Percentiles rank a stretch among this genome's conserved stretches.
phyloP scores from a whole-genome alignment of 2,797 vertebrate genomes.

The Premnoplex brunnescens region DNA sequence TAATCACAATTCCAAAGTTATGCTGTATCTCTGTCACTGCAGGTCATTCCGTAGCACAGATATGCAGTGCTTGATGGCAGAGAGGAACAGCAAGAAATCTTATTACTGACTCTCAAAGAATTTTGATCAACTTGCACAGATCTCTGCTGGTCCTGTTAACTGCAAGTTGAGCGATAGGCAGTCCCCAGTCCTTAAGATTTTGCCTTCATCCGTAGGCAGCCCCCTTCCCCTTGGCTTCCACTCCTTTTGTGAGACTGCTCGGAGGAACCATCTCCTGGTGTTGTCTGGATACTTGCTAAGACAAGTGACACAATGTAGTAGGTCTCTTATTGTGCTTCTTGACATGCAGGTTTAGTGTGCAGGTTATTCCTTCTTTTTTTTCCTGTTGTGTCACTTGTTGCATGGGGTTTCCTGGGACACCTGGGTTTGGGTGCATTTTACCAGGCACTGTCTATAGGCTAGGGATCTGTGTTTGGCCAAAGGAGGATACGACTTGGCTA shows the following conservation, averaged over 20 bases:
- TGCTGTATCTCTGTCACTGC: not conserved
- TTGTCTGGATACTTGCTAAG: not conserved
- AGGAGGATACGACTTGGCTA: not conserved
- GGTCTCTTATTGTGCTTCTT: not conserved
- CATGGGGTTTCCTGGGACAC: not conserved
- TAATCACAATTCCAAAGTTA: not conserved
- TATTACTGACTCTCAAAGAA: not conserved
- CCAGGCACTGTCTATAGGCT: not conserved
- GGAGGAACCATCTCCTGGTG: not conserved
- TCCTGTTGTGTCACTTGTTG: not conserved
- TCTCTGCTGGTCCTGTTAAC: not conserved
- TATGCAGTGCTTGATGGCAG: not conserved
- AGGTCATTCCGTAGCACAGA: not conserved
- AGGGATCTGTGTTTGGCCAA: not conserved
- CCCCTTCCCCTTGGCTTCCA: not conserved
- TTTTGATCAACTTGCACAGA: not conserved
- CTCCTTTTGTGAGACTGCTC: not conserved
- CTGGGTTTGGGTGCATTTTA: not conserved
- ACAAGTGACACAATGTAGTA: not conserved
- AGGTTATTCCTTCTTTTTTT: not conserved
- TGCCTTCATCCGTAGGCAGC: not conserved
- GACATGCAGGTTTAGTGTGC: not conserved
- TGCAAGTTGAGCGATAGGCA: not conserved
- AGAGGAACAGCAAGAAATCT: not conserved
- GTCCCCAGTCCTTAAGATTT: not conserved